phyloP scores from a whole-genome alignment of 2,888 invertebrate genomes.

The Apamea epomidion region DNA sequence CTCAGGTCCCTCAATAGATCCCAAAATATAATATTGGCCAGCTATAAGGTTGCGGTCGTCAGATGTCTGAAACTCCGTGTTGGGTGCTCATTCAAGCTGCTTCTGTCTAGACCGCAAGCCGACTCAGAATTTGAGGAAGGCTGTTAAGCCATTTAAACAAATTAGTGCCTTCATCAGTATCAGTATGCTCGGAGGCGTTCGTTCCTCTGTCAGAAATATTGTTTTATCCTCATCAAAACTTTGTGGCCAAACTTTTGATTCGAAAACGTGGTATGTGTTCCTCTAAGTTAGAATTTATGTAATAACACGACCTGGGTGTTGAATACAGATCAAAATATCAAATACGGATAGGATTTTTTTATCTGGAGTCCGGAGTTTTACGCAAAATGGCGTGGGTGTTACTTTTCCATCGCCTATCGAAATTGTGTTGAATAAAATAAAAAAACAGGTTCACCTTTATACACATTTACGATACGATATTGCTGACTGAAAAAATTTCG shows the following conservation, averaged over 20 bases:
- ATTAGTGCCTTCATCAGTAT: constrained; percentile 19
- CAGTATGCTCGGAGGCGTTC: not conserved
- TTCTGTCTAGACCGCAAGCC: not conserved
- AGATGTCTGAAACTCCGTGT: not conserved
- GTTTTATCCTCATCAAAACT: constrained; percentile 43
- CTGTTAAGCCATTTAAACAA: not conserved
- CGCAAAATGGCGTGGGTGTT: not conserved
- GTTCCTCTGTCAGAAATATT: constrained; percentile 32
- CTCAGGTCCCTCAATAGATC: not conserved
- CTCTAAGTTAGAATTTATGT: constrained; percentile 10
- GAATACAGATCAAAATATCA: not conserved
- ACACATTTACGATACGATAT: not conserved
- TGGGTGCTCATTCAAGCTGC: not conserved
- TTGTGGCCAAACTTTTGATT: constrained; percentile 32
- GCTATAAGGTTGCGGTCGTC: not conserved
- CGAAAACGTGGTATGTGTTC: not conserved
- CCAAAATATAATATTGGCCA: not conserved
- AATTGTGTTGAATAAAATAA: not conserved
- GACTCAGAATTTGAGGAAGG: not conserved
- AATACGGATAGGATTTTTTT: not conserved
- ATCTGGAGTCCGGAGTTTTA: not conserved
- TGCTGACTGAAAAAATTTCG: not conserved
- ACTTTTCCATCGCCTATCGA: not conserved
- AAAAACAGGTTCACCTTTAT: not conserved
- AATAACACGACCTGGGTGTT: not conserved